These are phyloP conservation scores for Gymnocephalus cernua DNA, from an alignment of 2,113 vertebrate species.

Conservation along the genomic window DNA sequence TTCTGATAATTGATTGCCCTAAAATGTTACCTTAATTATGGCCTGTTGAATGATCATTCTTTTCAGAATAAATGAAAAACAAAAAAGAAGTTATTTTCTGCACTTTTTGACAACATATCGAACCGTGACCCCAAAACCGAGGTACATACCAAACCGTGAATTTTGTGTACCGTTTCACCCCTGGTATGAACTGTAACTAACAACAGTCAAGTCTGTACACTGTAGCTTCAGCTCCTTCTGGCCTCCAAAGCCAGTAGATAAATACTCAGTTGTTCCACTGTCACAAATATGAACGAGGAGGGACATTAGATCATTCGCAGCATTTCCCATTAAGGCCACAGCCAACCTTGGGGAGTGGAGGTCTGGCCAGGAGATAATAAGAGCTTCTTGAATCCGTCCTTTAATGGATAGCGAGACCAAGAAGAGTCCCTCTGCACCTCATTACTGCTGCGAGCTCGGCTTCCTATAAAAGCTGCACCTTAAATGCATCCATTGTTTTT, in stretches of 20 bases:
- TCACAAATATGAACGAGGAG: constrained; percentile 33
- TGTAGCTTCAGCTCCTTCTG: constrained; percentile 28
- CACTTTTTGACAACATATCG: too few species aligned
- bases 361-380: constrained; percentile 46
- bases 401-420: constrained; percentile 40
- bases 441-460: constrained; percentile 25
- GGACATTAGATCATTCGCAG: constrained; percentile 55
- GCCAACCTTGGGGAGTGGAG: constrained; percentile 40
- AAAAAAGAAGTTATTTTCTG: too few species aligned
- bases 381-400: constrained; percentile 40
- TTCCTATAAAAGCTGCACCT: constrained; percentile 25
- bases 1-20: too few species aligned
- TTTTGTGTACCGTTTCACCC: too few species aligned
- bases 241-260: constrained; percentile 19
- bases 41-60: too few species aligned
- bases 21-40: too few species aligned
- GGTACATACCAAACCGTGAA: too few species aligned
- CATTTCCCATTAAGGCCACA: constrained; percentile 46
- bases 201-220: constrained; percentile 4
- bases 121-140: too few species aligned
- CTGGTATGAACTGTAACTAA: not conserved
- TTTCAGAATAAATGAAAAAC: too few species aligned
- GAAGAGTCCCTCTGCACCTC: constrained; percentile 50
- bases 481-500: constrained; percentile 29
- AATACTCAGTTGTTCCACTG: constrained; percentile 56